Conservation (phyloP, 2,888 invertebrate species). For the Orthonevra nobilis region DNA sequence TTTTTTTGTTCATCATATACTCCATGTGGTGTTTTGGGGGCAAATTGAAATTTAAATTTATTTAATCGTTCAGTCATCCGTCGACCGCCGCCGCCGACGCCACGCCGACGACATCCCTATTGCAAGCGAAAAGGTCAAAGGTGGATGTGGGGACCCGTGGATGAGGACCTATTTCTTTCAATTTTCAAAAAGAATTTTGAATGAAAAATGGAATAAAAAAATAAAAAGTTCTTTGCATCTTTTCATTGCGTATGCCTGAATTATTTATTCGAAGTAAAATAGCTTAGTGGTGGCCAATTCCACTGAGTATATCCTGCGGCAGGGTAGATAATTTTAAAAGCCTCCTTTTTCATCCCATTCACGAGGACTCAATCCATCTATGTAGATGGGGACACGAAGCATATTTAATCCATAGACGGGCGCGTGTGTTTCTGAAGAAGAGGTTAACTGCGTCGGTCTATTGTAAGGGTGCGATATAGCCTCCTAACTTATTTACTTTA, state of each 20-base stretch:
- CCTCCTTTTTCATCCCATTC: background rate
- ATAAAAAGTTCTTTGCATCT: conserved; percentile 4
- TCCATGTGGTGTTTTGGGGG: too few relatives aligned
- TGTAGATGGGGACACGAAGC: background rate
- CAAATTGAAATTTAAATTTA: too few relatives aligned
- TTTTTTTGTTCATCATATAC: too few relatives aligned
- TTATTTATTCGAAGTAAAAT: conserved; percentile 42
- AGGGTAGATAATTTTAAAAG: conserved; percentile 10
- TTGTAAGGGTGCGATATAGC: background rate
- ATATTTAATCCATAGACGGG: background rate
- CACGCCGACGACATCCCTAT: too few relatives aligned
- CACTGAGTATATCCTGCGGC: background rate
- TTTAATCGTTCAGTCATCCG: too few relatives aligned
- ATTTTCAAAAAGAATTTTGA: conserved; percentile 31
- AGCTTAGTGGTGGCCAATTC: conserved; percentile 34
- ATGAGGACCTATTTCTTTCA: background rate
- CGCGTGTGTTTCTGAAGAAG: background rate
- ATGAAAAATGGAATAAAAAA: conserved; percentile 17
- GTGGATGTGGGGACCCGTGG: too few relatives aligned
- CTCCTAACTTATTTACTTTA: too few relatives aligned
- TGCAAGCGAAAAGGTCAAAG: too few relatives aligned
- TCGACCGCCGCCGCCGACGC: too few relatives aligned
- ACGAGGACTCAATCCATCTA: background rate
- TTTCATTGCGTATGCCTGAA: conserved; percentile 27
- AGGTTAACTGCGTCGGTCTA: background rate